Evolutionary conservation across 64 coral and sea anemone species (phyloP), one percentile per base, ranked within the genome.

Genomic region (Montipora foliosa): DNA sequence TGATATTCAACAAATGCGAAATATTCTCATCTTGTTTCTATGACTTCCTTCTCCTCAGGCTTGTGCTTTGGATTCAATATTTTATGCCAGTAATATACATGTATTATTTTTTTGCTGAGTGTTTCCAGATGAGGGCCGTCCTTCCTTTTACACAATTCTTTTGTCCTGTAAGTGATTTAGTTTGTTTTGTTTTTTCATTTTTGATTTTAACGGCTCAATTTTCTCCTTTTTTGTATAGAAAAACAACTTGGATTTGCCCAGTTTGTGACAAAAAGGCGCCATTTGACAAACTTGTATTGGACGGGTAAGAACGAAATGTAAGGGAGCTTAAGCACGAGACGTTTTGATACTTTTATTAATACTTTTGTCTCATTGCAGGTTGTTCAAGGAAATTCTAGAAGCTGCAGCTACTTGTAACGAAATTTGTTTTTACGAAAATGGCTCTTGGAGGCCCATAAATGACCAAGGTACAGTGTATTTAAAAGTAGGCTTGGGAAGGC

Each of bases 191-290:
- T 44, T 11, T 17, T 83, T 37, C 37, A 37, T 37, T 37, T 37
- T 37, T 37, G 2, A 37, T 37, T 37, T 37, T 37, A 37, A 37
- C 37, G 37, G 37, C 37, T 37, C 37, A 37, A 37, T 20, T 1
- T n/a, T 83, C 3, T 82, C 4, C 1, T 76, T 62, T 92, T 61
- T 51, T 77, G 11, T 47, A 37, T 37, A 98, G 96, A 77, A 98
- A 98, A 93, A 98, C 91, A 91, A 93, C 93, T 24, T 95, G 94
- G 94, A 90, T 95, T 87, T 98, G 93, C 75, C 97, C 97, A 76
- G 97, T 98, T 46, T 98, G 97, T 76, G 97, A 98, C 77, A 82
- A 96, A 87, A 93, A 96, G 70, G 97, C 97, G 29, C 71, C 87
- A 77, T 98, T 96, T 86, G 87, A 94, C 12, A 92, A 96, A 75